Percentiles rank a stretch among this genome's conserved stretches.
These are phyloP conservation scores for Heteromormyrus szaboi DNA, from an alignment of 2,797 vertebrate species.

Conservation along the genomic window DNA sequence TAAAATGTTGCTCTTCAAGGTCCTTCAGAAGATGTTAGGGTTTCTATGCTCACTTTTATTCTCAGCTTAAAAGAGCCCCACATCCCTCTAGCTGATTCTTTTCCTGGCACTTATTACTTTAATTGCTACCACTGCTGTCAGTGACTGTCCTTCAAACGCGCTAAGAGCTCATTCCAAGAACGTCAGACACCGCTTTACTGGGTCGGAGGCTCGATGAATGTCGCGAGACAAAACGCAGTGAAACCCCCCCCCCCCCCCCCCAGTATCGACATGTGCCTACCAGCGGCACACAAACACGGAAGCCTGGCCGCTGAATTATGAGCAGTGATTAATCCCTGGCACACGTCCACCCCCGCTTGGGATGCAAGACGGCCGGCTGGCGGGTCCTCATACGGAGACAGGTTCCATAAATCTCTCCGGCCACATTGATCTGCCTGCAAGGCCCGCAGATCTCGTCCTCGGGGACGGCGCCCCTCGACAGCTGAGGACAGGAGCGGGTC, in stretches of 20 bases:
- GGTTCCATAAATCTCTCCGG: constrained; percentile 3
- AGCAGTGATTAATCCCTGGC: constrained; percentile 26
- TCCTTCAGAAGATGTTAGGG: background rate
- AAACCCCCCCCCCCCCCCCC: background rate
- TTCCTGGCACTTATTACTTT: background rate
- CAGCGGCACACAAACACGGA: constrained; percentile 8
- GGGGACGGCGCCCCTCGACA: background rate
- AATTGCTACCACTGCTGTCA: background rate
- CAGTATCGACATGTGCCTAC: constrained; percentile 1
- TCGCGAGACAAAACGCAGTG: background rate
- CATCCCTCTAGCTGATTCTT: background rate
- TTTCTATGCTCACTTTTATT: background rate
- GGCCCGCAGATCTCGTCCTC: background rate
- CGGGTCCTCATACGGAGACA: constrained; percentile 5
- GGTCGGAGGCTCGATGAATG: background rate
- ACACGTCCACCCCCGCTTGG: background rate
- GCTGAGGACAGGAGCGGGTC: background rate
- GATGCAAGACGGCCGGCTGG: background rate
- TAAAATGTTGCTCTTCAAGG: background rate
- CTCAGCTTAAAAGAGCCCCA: background rate
- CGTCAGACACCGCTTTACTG: background rate
- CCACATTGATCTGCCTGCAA: constrained; percentile 3
- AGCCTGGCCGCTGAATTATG: constrained; percentile 14
- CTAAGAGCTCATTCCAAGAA: background rate
- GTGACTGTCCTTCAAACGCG: background rate